These are phyloP conservation scores for Diglossa cyanea DNA, from an alignment of 2,797 vertebrate species.

Conservation along the genomic window DNA sequence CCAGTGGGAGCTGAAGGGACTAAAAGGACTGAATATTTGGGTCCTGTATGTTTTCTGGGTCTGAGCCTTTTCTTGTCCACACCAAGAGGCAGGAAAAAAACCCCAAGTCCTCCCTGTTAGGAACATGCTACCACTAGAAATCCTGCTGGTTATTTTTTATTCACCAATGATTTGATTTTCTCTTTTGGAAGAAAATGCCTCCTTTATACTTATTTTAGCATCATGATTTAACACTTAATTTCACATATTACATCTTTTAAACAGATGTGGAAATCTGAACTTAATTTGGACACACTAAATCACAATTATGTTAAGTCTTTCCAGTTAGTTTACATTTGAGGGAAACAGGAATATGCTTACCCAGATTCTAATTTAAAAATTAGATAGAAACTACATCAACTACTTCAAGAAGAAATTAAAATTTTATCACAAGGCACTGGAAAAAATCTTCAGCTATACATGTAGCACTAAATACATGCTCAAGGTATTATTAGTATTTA, in stretches of 20 bases:
- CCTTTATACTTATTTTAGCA: not conserved
- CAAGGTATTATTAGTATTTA: not conserved
- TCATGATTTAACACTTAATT: not conserved
- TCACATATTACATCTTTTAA: not conserved
- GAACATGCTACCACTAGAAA: not conserved
- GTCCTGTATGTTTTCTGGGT: not conserved
- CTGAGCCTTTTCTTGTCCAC: not conserved
- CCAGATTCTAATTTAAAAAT: constrained; percentile 18
- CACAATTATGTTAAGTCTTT: not conserved
- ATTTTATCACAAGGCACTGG: not conserved
- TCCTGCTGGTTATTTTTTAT: not conserved
- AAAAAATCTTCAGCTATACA: not conserved
- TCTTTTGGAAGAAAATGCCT: not conserved
- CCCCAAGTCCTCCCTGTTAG: rapidly evolving
- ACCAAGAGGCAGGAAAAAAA: not conserved
- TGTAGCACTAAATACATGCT: not conserved
- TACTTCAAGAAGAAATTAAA: not conserved
- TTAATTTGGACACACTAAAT: constrained; percentile 1
- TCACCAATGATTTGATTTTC: not conserved
- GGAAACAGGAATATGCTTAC: not conserved
- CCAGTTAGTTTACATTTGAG: not conserved
- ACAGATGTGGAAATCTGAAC: not conserved
- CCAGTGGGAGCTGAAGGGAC: not conserved
- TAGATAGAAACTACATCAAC: not conserved
- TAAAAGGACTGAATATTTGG: not conserved